Conservation (phyloP, 2,888 invertebrate genomes). For the Schizaphis graminum region DNA sequence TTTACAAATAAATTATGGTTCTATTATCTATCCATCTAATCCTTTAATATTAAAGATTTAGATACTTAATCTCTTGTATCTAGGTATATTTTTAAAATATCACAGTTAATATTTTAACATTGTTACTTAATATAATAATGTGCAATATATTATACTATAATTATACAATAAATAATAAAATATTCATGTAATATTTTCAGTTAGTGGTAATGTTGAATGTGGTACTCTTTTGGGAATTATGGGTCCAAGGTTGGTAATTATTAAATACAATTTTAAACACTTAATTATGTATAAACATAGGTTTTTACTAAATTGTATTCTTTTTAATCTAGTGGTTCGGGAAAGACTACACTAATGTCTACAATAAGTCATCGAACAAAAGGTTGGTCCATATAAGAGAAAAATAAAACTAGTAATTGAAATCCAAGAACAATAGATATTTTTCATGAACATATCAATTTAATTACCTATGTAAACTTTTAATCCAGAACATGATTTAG, state of each 20-base stretch:
- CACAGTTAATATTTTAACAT: neutral
- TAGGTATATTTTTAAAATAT: neutral
- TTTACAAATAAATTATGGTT: neutral
- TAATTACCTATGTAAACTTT: neutral
- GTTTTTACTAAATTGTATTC: neutral
- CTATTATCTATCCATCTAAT: neutral
- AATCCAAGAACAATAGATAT: neutral
- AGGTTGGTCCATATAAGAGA: slow-evolving; percentile 70
- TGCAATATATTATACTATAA: neutral
- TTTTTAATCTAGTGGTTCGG: slow-evolving; percentile 77
- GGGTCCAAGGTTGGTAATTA: slow-evolving; percentile 52
- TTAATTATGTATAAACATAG: neutral
- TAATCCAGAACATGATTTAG: no score
- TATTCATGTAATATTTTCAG: slow-evolving; percentile 23
- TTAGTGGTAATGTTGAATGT: slow-evolving; percentile 62
- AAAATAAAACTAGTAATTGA: slow-evolving; percentile 13
- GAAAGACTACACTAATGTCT: slow-evolving; percentile 82
- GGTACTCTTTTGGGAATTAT: slow-evolving; percentile 60
- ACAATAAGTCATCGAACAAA: slow-evolving; percentile 81
- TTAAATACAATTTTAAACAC: neutral
- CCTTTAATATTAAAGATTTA: neutral
- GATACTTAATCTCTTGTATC: neutral
- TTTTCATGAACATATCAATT: neutral
- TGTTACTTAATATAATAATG: neutral
- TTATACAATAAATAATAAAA: neutral